A percentile compares a stretch with the other conserved stretches of the same genome.
These are phyloP conservation scores for Lasius platythorax DNA, from an alignment of 2,888 invertebrate genomes.

Conservation along the genomic window DNA sequence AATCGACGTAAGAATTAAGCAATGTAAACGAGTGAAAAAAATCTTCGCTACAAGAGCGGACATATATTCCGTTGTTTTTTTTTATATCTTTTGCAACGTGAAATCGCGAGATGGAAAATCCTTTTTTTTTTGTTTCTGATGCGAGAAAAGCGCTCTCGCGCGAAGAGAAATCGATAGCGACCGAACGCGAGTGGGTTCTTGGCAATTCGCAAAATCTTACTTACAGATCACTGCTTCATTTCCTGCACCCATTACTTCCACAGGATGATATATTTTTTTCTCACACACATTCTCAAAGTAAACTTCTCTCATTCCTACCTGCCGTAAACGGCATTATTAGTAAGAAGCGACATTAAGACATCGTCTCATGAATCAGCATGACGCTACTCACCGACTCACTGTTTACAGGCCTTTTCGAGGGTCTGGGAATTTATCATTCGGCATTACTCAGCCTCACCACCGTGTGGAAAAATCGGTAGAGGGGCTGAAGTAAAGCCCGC, in stretches of 20 bases:
- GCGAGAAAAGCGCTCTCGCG: background rate
- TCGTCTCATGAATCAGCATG: slow-evolving; percentile 78
- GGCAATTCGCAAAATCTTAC: slow-evolving; percentile 83
- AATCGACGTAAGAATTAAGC: background rate
- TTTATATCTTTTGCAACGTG: background rate
- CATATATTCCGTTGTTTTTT: background rate
- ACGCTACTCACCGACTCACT: slow-evolving; percentile 82
- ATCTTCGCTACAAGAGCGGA: background rate
- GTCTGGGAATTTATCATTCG: slow-evolving; percentile 74
- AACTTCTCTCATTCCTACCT: slow-evolving; percentile 73
- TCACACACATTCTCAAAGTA: slow-evolving; percentile 83
- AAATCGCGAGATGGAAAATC: background rate
- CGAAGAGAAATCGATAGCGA: background rate
- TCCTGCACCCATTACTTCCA: slow-evolving; percentile 79
- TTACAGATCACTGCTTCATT: slow-evolving; percentile 83
- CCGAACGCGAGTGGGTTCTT: slow-evolving; percentile 65
- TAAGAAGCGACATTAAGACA: slow-evolving; percentile 80
- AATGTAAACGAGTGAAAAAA: background rate
- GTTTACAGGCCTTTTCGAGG: slow-evolving; percentile 73
- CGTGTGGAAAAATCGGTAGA: slow-evolving; percentile 71
- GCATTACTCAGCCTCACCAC: slow-evolving; percentile 76
- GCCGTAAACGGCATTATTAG: slow-evolving; percentile 80
- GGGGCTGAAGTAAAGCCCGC: slow-evolving; percentile 73
- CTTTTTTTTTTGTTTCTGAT: background rate
- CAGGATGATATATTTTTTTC: slow-evolving; percentile 75